Percentiles rank a stretch among this genome's conserved stretches.
phyloP scores from a whole-genome alignment of 2,797 vertebrate species.

The Peromyscus eremicus region DNA sequence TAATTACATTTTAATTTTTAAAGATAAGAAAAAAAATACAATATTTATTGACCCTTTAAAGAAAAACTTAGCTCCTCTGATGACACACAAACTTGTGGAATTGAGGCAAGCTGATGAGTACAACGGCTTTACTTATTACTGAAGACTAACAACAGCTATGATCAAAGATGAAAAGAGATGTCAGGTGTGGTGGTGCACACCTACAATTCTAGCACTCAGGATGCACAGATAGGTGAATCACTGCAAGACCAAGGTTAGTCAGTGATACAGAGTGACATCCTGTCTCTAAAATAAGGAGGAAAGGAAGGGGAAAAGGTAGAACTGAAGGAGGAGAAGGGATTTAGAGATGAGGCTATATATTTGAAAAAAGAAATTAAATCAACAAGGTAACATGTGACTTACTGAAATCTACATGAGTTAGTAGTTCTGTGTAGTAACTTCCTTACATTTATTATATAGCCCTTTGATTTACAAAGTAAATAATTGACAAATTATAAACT shows the following conservation, averaged over 20 bases:
- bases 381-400: constrained; percentile 29
- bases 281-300: neutral
- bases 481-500: constrained; percentile 57
- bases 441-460: constrained; percentile 7
- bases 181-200: neutral
- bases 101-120: neutral
- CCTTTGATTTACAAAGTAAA: constrained; percentile 58
- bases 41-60: neutral
- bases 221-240: too few relatives aligned
- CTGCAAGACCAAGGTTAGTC: neutral
- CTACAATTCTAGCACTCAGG: neutral
- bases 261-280: neutral
- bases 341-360: neutral
- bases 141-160: constrained; percentile 9
- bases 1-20: neutral
- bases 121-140: constrained; percentile 44
- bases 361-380: constrained; percentile 61
- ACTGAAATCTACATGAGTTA: constrained; percentile 24
- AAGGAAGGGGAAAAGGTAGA: too few relatives aligned
- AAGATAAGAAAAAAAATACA: neutral
- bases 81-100: constrained; percentile 43
- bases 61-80: constrained; percentile 28
- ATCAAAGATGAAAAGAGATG: constrained; percentile 45
- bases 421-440: neutral
- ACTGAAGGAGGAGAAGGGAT: constrained; percentile 7